phyloP scores from a whole-genome alignment of 2,113 vertebrate species.

The Mugil cephalus region DNA sequence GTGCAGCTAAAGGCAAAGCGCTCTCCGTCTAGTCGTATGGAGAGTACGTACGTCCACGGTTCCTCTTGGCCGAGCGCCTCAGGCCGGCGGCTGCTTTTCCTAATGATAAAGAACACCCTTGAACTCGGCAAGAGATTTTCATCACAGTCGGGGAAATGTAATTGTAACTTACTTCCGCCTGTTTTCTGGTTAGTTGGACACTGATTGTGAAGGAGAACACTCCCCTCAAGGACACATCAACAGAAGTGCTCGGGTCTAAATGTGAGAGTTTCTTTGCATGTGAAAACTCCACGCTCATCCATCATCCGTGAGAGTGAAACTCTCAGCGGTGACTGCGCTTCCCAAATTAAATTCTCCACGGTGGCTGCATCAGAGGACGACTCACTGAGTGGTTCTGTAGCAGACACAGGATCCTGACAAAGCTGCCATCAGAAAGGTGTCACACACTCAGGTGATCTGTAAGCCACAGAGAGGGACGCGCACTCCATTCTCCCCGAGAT shows the following conservation, averaged over 20 bases:
- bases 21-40: too few relatives aligned
- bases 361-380: constrained; percentile 59
- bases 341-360: constrained; percentile 77
- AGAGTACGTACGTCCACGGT: too few relatives aligned
- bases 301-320: constrained; percentile 71
- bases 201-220: constrained; percentile 54
- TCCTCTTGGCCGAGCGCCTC: too few relatives aligned
- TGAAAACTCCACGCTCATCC: constrained; percentile 58
- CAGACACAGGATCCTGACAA: constrained; percentile 54
- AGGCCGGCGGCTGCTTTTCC: background rate
- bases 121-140: constrained; percentile 23
- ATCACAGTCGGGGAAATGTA: constrained; percentile 27
- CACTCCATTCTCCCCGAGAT: constrained; percentile 3
- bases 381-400: constrained; percentile 48
- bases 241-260: constrained; percentile 50
- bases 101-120: constrained; percentile 12
- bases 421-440: constrained; percentile 64
- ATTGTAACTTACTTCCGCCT: constrained; percentile 41
- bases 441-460: constrained; percentile 58
- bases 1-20: too few relatives aligned
- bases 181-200: constrained; percentile 62
- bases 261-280: constrained; percentile 69
- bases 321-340: constrained; percentile 55
- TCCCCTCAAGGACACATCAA: constrained; percentile 61
- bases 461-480: constrained; percentile 27